Conservation (phyloP, 1,140 invertebrate genomes). For the Panonychus citri region DNA sequence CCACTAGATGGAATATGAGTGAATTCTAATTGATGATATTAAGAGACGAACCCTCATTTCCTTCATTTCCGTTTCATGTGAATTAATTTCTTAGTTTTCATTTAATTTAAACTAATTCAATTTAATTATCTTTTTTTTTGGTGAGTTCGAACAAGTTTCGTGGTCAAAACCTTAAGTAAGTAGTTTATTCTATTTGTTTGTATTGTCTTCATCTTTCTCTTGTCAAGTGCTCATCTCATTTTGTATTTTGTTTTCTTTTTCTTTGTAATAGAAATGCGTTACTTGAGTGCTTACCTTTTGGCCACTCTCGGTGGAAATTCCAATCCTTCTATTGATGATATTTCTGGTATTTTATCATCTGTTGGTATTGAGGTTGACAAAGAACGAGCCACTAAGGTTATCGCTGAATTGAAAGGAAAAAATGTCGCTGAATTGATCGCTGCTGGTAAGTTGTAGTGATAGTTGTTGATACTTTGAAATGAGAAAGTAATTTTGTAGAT, state of each 20-base stretch:
- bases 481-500: background rate
- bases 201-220: too few relatives aligned
- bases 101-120: too few relatives aligned
- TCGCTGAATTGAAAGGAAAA: constrained; percentile 67
- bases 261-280: constrained; percentile 49
- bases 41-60: too few relatives aligned
- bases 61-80: too few relatives aligned
- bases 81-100: too few relatives aligned
- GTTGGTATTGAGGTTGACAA: constrained; percentile 79
- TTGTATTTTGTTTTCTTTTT: background rate
- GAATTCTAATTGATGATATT: too few relatives aligned
- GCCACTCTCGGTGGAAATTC: constrained; percentile 69
- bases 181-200: too few relatives aligned
- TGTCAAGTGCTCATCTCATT: too few relatives aligned
- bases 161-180: too few relatives aligned
- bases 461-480: background rate
- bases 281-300: constrained; percentile 94
- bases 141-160: too few relatives aligned
- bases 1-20: too few relatives aligned
- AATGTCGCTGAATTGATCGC: constrained; percentile 62
- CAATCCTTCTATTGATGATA: constrained; percentile 46
- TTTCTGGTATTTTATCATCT: constrained; percentile 82
- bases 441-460: constrained; percentile 34
- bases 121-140: too few relatives aligned
- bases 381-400: constrained; percentile 60